A percentile compares a stretch with the other conserved stretches of the same genome.
phyloP scores from a whole-genome alignment of 1,140 invertebrate genomes.

The Mactra quadrangularis region DNA sequence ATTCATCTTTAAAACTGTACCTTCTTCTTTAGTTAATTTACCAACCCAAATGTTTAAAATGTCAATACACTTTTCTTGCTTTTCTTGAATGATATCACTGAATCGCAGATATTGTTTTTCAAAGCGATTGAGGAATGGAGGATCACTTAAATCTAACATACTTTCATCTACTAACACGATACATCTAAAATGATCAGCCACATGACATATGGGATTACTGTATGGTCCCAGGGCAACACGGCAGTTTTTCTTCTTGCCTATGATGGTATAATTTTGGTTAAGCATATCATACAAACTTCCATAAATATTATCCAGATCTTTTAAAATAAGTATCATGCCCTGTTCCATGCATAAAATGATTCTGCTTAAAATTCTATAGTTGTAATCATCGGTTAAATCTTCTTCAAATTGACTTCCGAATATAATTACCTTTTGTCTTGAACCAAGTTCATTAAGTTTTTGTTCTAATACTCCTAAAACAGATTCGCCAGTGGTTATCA shows the following conservation, averaged over 20 bases:
- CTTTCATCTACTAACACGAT: slow-evolving; percentile 73
- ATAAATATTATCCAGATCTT: slow-evolving; percentile 75
- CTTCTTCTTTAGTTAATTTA: slow-evolving; percentile 4
- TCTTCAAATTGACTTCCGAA: slow-evolving; percentile 77
- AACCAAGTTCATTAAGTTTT: slow-evolving; percentile 43
- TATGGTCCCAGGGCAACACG: slow-evolving; percentile 74
- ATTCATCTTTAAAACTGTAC: not conserved
- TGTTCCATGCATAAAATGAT: slow-evolving; percentile 79
- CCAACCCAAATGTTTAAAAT: slow-evolving; percentile 19
- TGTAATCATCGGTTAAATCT: slow-evolving; percentile 73
- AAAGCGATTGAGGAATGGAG: slow-evolving; percentile 77
- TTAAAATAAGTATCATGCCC: slow-evolving; percentile 72
- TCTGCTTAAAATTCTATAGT: slow-evolving; percentile 73
- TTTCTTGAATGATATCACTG: slow-evolving; percentile 57
- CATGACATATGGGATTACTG: slow-evolving; percentile 76
- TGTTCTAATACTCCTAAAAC: slow-evolving; percentile 65
- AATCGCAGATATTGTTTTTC: slow-evolving; percentile 74
- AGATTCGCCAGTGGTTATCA: slow-evolving; percentile 69
- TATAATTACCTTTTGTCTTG: slow-evolving; percentile 62
- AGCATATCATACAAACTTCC: slow-evolving; percentile 79
- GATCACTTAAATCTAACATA: slow-evolving; percentile 71
- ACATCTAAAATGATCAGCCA: slow-evolving; percentile 73
- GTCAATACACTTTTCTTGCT: slow-evolving; percentile 1
- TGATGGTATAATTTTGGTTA: slow-evolving; percentile 77
- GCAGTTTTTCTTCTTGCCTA: slow-evolving; percentile 75